These are phyloP conservation scores for Eurytoma adleriae DNA, from an alignment of 2,888 invertebrate genomes.

Conservation along the genomic window DNA sequence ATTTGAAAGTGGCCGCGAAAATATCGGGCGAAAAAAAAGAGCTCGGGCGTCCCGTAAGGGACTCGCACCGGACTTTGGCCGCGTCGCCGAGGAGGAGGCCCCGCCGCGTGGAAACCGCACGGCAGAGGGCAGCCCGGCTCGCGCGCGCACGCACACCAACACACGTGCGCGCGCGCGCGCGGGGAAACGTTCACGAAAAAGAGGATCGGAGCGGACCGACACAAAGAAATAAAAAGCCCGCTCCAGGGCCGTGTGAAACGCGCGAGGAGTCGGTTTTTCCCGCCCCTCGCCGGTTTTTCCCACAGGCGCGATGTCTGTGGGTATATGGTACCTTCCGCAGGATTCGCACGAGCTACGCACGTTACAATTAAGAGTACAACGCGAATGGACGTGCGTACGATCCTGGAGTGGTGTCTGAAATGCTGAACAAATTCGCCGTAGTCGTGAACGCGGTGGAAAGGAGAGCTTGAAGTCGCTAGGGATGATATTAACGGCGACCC, in stretches of 20 bases:
- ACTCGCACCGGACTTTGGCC: too few relatives aligned
- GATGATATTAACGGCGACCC: neutral
- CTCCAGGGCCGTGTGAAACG: slow-evolving; percentile 59
- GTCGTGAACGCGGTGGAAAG: neutral
- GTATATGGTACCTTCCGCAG: neutral
- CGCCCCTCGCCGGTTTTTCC: slow-evolving; percentile 33
- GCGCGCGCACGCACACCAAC: slow-evolving; percentile 31
- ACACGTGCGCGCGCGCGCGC: slow-evolving; percentile 5
- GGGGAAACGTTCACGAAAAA: slow-evolving; percentile 50
- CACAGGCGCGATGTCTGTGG: neutral
- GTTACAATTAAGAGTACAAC: neutral
- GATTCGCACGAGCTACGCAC: neutral
- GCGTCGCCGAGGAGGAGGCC: slow-evolving; percentile 50
- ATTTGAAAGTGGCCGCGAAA: slow-evolving; percentile 29
- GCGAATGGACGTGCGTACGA: too few relatives aligned
- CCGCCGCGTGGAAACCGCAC: slow-evolving; percentile 69
- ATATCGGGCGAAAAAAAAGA: too few relatives aligned
- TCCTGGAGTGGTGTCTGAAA: too few relatives aligned
- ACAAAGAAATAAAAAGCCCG: slow-evolving; percentile 16
- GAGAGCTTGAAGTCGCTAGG: slow-evolving; percentile 14
- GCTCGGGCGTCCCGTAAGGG: too few relatives aligned
- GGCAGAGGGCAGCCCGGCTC: slow-evolving; percentile 68
- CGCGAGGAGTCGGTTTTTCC: slow-evolving; percentile 52
- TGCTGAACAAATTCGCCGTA: too few relatives aligned
- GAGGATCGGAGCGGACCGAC: slow-evolving; percentile 33